Evolutionary conservation across 1,140 invertebrate genomes (phyloP).

Genomic region (Mya arenaria): DNA sequence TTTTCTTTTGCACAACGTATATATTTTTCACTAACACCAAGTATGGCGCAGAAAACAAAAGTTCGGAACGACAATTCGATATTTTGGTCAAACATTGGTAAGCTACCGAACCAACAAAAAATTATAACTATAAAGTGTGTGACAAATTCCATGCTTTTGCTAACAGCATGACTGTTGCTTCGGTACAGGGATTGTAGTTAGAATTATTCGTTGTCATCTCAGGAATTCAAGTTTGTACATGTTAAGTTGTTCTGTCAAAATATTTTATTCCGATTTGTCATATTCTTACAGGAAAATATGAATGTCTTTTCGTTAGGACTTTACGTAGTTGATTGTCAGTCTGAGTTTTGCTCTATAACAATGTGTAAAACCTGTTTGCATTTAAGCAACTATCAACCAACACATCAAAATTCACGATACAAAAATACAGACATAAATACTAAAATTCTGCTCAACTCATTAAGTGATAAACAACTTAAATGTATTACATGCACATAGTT

Average conservation of each 20-base stretch:
- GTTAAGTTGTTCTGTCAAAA: neutral
- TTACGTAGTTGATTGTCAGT: neutral
- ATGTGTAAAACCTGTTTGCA: neutral
- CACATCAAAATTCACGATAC: neutral
- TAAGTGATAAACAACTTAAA: too few relatives aligned
- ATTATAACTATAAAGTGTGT: neutral
- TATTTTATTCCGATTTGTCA: neutral
- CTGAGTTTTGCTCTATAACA: neutral
- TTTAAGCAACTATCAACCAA: neutral
- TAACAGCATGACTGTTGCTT: neutral
- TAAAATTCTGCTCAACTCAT: too few relatives aligned
- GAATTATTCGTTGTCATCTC: neutral
- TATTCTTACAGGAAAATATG: neutral
- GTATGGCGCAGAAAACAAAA: conserved; percentile 49
- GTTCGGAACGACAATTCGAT: neutral
- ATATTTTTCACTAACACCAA: neutral
- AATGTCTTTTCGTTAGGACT: neutral
- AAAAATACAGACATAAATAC: neutral
- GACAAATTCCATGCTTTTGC: too few relatives aligned
- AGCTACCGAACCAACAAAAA: too few relatives aligned
- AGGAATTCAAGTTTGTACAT: neutral
- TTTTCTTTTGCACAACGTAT: neutral
- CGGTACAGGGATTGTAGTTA: neutral
- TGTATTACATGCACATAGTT: too few relatives aligned
- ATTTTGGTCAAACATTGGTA: conserved; percentile 40